These are phyloP conservation scores for Macropodus opercularis DNA, from an alignment of 2,797 vertebrate species.

Conservation along the genomic window DNA sequence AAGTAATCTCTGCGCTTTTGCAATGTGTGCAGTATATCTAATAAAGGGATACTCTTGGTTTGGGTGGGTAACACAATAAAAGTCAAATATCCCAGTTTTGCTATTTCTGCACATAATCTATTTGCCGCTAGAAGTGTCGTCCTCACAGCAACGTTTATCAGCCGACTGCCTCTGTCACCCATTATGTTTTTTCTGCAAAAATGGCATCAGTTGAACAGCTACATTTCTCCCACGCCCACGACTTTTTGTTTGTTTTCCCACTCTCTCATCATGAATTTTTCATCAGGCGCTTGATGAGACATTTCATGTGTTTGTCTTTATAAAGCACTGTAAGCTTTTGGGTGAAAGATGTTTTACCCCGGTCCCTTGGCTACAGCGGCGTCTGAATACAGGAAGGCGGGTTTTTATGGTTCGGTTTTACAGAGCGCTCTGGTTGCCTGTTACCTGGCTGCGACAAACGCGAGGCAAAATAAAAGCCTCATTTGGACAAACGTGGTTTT, in stretches of 20 bases:
- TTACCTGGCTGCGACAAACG: constrained; percentile 45
- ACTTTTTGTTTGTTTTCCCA: constrained; percentile 63
- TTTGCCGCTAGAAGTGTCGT: constrained; percentile 40
- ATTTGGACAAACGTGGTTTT: constrained; percentile 19
- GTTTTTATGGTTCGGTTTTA: too few species aligned
- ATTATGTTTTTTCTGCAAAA: constrained; percentile 4
- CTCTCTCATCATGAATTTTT: constrained; percentile 70
- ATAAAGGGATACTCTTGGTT: constrained; percentile 19
- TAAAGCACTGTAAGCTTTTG: constrained; percentile 48
- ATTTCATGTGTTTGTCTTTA: constrained; percentile 38
- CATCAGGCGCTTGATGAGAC: constrained; percentile 61
- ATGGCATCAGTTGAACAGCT: constrained; percentile 27
- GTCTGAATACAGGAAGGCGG: too few species aligned
- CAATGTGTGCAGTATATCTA: constrained; percentile 1
- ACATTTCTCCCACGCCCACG: constrained; percentile 44
- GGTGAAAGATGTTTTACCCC: constrained; percentile 13
- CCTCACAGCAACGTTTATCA: constrained; percentile 36
- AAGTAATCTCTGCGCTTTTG: constrained; percentile 14
- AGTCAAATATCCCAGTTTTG: constrained; percentile 15
- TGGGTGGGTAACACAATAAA: not conserved
- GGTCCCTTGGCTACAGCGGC: constrained; percentile 4
- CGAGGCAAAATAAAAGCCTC: too few species aligned
- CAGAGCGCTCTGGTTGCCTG: constrained; percentile 18
- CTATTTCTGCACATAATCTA: constrained; percentile 31
- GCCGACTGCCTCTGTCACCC: constrained; percentile 32